Evolutionary conservation across 2,797 vertebrate species (phyloP).

Genomic region (Hydrophis major): DNA sequence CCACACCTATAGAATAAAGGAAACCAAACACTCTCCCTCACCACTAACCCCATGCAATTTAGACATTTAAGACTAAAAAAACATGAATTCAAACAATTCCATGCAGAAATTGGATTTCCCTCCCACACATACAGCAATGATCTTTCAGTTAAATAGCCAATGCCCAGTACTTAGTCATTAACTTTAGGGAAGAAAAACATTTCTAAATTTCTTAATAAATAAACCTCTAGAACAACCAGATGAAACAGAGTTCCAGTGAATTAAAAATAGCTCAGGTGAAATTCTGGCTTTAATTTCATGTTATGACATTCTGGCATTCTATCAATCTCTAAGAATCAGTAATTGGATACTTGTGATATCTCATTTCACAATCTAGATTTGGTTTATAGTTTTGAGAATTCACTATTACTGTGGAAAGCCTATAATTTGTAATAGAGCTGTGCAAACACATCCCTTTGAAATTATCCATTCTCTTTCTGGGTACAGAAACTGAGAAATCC

Average conservation of each 20-base stretch:
- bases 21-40: slow-evolving; percentile 22
- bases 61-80: slow-evolving; percentile 33
- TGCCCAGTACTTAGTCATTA: not conserved
- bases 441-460: not conserved
- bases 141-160: not conserved
- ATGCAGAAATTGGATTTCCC: not conserved
- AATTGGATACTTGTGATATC: not conserved
- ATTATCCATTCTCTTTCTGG: not conserved
- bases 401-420: not conserved
- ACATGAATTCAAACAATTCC: slow-evolving; percentile 27
- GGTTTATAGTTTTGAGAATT: not conserved
- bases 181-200: not conserved
- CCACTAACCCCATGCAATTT: slow-evolving; percentile 32
- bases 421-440: not conserved
- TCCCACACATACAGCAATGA: not conserved
- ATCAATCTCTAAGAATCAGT: not conserved
- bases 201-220: not conserved
- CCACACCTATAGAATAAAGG: not conserved
- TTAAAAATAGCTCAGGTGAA: not conserved
- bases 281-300: not conserved
- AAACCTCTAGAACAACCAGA: not conserved
- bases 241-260: not conserved
- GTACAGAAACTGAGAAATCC: not conserved
- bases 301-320: not conserved
- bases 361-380: not conserved